phyloP scores from a whole-genome alignment of 1,140 invertebrate species.

The Physella acuta region DNA sequence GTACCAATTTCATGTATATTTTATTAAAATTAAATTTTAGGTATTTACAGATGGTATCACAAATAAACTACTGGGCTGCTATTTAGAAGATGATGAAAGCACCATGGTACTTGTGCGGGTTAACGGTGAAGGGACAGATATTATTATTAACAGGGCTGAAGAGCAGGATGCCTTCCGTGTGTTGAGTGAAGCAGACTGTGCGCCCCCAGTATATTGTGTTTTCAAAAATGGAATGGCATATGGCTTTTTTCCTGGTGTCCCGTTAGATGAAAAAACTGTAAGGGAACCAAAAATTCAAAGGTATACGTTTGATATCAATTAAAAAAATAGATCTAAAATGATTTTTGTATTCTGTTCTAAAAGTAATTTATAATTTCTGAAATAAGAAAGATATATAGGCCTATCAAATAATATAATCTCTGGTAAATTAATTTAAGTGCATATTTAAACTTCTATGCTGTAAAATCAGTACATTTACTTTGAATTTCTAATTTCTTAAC shows the following conservation, averaged over 20 bases:
- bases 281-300: conserved; percentile 59
- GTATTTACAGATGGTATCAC: conserved; percentile 93
- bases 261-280: conserved; percentile 73
- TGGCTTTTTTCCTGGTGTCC: conserved; percentile 83
- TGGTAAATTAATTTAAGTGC: too few species aligned
- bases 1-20: neutral
- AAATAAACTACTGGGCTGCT: conserved; percentile 87
- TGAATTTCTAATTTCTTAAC: too few species aligned
- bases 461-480: too few species aligned
- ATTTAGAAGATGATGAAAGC: conserved; percentile 58
- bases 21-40: conserved; percentile 61
- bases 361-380: neutral
- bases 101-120: conserved; percentile 84
- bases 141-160: conserved; percentile 84
- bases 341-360: neutral
- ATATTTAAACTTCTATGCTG: too few species aligned
- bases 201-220: conserved; percentile 83
- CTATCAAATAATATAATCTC: too few species aligned
- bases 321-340: neutral
- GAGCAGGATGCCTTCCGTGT: conserved; percentile 72
- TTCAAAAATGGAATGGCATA: conserved; percentile 95
- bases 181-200: conserved; percentile 72
- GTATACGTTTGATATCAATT: too few species aligned
- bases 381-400: too few species aligned
- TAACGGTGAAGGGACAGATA: conserved; percentile 91